Evolutionary conservation across 92 coral and sea anemone genomes (phyloP), one percentile per base, ranked within the genome.

Genomic region (Zoanthus gigantus): DNA sequence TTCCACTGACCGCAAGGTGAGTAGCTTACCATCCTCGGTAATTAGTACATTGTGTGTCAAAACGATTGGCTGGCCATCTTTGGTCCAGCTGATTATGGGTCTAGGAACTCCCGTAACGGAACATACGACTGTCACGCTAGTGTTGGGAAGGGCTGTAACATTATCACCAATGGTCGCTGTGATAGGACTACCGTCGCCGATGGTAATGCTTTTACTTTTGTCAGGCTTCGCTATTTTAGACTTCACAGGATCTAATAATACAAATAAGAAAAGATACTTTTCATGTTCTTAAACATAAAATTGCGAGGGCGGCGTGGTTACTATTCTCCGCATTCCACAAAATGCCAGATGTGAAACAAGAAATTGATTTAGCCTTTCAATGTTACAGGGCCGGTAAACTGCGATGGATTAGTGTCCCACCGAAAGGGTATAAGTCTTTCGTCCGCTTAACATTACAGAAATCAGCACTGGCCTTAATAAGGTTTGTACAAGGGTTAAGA

Each of bases 11-110:
- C 31, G 82, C 15, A 93, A 76, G 5, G 91, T 88, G 54, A 50
- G 54, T 53, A 93, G 86, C 12, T 90, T 79, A 32, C 92, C 93
- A 11, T 84, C 79, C 34, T 68, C 57, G 31, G 87, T 76, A 15
- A 90, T 66, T 4, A 0, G 82, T 13, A 77, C 13, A 15, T 77
- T 30, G 7, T 18, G 23, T 66, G 74, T 60, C 8, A 4, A 45
- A 31, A 6, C 45, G 44, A 81, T 17, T 5, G 29, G 45, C 56
- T 46, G 18, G 13, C 85, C 85, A 44, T 81, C 31, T 71, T 81
- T 81, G 75, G 61, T 65, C 85, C 85, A 81, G 34, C 46, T 81
- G 4, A 81, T 31, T 5, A 63, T 23, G 74, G 85, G 85, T 58
- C 75, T 66, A 28, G 85, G 85, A 0, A 81, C 75, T 66, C 75